Conservation (phyloP, 92 coral and sea anemone genomes). For the Parazoanthus swiftii region DNA sequence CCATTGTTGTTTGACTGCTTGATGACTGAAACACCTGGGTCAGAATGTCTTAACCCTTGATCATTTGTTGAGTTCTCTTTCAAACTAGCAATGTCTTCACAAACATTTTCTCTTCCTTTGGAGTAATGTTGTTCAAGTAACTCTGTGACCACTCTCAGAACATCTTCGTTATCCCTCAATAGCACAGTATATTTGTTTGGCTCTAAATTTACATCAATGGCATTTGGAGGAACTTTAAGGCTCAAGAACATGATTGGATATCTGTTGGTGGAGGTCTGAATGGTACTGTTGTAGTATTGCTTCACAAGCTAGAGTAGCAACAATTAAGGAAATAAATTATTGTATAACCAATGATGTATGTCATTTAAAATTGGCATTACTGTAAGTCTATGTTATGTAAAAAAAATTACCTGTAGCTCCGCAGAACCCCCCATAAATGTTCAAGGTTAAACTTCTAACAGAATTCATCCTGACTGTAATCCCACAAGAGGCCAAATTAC, state of each 20-base stretch:
- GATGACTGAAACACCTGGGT: neutral
- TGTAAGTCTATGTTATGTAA: too few species aligned
- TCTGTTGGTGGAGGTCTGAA: conserved; percentile 48
- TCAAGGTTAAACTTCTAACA: too few species aligned
- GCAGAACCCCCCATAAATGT: too few species aligned
- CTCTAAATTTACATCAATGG: conserved; percentile 87
- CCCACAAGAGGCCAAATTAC: too few species aligned
- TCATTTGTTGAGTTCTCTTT: neutral
- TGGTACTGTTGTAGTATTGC: conserved; percentile 56
- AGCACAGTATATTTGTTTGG: conserved; percentile 92
- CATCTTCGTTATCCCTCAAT: conserved; percentile 77
- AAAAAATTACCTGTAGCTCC: too few species aligned
- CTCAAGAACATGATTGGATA: conserved; percentile 80
- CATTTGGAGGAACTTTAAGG: conserved; percentile 64
- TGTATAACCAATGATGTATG: neutral
- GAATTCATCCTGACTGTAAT: too few species aligned
- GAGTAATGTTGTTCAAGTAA: conserved; percentile 63
- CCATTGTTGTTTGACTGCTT: neutral
- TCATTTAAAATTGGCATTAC: too few species aligned
- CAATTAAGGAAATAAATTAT: neutral
- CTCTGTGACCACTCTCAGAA: conserved; percentile 57
- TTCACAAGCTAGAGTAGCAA: conserved; percentile 56
- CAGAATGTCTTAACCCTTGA: conserved; percentile 9
- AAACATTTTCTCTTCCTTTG: conserved; percentile 30
- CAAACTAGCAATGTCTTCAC: conserved; percentile 1